Evolutionary conservation across 2,797 vertebrate genomes (phyloP).

Genomic region (Rhinella marina): DNA sequence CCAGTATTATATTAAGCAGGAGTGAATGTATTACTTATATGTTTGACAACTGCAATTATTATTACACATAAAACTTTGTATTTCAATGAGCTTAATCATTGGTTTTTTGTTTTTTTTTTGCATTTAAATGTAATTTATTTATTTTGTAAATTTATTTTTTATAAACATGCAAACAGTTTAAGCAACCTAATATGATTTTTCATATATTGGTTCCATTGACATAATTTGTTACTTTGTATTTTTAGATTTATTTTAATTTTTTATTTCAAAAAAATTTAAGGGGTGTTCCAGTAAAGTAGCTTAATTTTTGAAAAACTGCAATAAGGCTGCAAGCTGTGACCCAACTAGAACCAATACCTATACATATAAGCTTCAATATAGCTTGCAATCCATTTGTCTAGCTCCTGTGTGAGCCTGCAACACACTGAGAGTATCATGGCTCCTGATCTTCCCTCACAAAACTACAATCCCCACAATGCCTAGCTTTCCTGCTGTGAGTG

Average conservation of each 20-base stretch:
- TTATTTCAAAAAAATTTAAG: no score
- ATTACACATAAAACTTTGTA: conserved; percentile 14
- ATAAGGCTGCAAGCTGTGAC: no score
- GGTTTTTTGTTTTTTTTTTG: neutral
- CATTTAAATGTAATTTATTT: conserved; percentile 5
- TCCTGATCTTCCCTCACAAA: no score
- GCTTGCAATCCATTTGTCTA: no score
- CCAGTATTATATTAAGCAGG: conserved; percentile 38
- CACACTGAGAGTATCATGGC: no score
- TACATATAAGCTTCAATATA: no score
- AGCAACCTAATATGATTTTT: neutral
- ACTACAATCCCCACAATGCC: no score
- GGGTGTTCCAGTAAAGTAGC: no score
- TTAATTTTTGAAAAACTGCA: no score
- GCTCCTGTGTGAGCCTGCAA: no score
- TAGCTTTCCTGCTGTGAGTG: no score
- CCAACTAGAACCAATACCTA: no score
- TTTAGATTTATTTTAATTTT: neutral
- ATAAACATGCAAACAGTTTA: neutral
- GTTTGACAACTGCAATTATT: conserved; percentile 44
- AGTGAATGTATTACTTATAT: conserved; percentile 40
- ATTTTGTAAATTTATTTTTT: neutral
- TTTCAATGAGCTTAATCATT: conserved; percentile 3
- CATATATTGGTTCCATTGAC: neutral
- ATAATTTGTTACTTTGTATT: neutral